A percentile compares a stretch with the other conserved stretches of the same genome.
phyloP scores from a whole-genome alignment of 2,113 vertebrate genomes.

The Tachysurus vachellii region DNA sequence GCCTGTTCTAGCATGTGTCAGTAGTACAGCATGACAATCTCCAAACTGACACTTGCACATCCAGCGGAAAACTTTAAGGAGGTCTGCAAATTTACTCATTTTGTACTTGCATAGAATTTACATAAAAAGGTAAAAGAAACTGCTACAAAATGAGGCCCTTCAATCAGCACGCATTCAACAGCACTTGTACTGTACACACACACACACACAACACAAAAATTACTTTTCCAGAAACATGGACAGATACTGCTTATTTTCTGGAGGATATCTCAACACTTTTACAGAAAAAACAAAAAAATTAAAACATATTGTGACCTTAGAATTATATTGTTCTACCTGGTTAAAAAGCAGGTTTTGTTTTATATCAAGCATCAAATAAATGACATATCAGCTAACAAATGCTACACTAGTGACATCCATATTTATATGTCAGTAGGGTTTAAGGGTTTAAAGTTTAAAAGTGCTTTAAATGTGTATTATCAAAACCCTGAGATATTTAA shows the following conservation, averaged over 20 bases:
- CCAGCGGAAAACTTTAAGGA: conserved; percentile 67
- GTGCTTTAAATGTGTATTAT: conserved; percentile 20
- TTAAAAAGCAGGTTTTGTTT: not conserved
- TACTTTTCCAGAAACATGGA: conserved; percentile 65
- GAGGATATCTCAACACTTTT: conserved; percentile 71
- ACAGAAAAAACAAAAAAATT: conserved; percentile 42
- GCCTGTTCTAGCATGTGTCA: conserved; percentile 45
- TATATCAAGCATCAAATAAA: not conserved
- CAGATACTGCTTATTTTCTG: conserved; percentile 73
- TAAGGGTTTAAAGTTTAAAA: not conserved
- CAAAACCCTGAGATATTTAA: conserved; percentile 28
- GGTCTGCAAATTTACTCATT: conserved; percentile 70
- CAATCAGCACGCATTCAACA: conserved; percentile 37
- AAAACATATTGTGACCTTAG: conserved; percentile 33
- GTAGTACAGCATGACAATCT: conserved; percentile 36
- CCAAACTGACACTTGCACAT: conserved; percentile 67
- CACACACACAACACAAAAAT: conserved; percentile 47
- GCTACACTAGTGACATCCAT: not conserved
- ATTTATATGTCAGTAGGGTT: not conserved
- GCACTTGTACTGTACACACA: conserved; percentile 1
- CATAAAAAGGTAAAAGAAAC: conserved; percentile 67
- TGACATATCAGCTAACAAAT: not conserved
- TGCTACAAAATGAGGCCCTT: conserved; percentile 47
- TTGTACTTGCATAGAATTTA: conserved; percentile 83
- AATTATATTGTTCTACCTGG: conserved; percentile 10